phyloP scores from a whole-genome alignment of 2,888 invertebrate genomes.

The Colletes collaris region DNA sequence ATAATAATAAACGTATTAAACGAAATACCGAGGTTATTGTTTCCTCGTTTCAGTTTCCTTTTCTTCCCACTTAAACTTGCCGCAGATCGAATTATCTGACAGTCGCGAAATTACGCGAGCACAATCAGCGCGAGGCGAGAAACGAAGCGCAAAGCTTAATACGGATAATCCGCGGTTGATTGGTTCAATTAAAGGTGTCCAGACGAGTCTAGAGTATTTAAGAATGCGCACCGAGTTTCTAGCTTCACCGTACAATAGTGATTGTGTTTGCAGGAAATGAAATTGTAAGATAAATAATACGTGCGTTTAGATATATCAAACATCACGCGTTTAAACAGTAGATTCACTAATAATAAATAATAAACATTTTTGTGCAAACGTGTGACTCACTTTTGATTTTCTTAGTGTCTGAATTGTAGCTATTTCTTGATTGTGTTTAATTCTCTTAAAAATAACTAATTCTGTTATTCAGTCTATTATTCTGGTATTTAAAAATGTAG shows the following conservation, averaged over 20 bases:
- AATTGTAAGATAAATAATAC: background rate
- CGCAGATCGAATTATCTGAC: slow-evolving; percentile 63
- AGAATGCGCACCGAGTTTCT: slow-evolving; percentile 13
- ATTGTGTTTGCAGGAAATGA: background rate
- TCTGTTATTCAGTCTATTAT: too few relatives aligned
- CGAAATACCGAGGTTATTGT: background rate
- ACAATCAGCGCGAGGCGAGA: slow-evolving; percentile 63
- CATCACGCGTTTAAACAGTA: too few relatives aligned
- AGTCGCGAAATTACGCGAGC: slow-evolving; percentile 60
- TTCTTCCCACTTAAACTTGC: slow-evolving; percentile 49
- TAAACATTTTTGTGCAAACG: too few relatives aligned
- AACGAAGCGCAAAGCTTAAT: slow-evolving; percentile 72
- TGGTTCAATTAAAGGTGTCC: slow-evolving; percentile 76
- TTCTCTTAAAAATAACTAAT: too few relatives aligned
- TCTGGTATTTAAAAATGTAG: too few relatives aligned
- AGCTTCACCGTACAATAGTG: background rate
- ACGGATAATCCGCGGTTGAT: slow-evolving; percentile 77
- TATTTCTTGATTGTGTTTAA: too few relatives aligned
- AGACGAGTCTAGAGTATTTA: slow-evolving; percentile 37
- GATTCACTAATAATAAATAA: too few relatives aligned
- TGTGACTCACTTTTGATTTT: too few relatives aligned
- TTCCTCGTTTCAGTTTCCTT: slow-evolving; percentile 13
- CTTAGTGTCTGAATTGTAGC: too few relatives aligned
- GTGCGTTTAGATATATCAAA: too few relatives aligned
- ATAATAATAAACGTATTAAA: background rate